Conservation (phyloP, 1,140 invertebrate species). For the Drosophila neocordata region DNA sequence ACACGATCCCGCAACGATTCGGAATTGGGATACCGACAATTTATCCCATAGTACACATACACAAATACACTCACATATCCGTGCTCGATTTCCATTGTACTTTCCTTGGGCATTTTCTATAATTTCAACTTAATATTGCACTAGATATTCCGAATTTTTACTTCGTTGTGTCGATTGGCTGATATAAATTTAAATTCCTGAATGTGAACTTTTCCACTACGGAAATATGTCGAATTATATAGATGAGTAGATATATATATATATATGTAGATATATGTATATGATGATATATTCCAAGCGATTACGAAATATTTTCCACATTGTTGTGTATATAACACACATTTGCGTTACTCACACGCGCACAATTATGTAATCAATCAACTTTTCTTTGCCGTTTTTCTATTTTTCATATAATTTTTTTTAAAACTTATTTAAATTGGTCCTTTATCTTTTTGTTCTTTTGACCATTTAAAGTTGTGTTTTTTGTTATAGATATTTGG, state of each 20-base stretch:
- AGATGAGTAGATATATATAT: conserved; percentile 31
- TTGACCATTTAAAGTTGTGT: neutral
- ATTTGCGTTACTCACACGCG: conserved; percentile 58
- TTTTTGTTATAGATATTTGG: conserved; percentile 9
- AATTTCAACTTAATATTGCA: conserved; percentile 40
- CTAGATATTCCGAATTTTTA: conserved; percentile 26
- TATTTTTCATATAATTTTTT: neutral
- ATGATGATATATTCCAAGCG: conserved; percentile 47
- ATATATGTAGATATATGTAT: conserved; percentile 25
- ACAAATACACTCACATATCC: conserved; percentile 20
- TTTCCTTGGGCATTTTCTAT: conserved; percentile 1
- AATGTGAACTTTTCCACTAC: conserved; percentile 37
- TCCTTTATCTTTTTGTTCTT: no score
- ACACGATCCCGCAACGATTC: conserved; percentile 24
- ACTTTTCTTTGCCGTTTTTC: conserved; percentile 4
- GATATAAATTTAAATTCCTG: conserved; percentile 40
- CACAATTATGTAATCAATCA: conserved; percentile 69
- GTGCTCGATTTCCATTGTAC: conserved; percentile 25
- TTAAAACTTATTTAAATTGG: neutral
- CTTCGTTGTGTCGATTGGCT: conserved; percentile 15
- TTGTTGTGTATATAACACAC: conserved; percentile 37
- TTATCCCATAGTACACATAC: conserved; percentile 17
- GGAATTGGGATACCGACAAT: conserved; percentile 32
- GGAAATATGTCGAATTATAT: conserved; percentile 26
- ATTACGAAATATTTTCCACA: conserved; percentile 69